A percentile compares a stretch with the other conserved stretches of the same genome.
Conservation (phyloP, 2,113 vertebrate species). For the Rhinogobius similis region DNA sequence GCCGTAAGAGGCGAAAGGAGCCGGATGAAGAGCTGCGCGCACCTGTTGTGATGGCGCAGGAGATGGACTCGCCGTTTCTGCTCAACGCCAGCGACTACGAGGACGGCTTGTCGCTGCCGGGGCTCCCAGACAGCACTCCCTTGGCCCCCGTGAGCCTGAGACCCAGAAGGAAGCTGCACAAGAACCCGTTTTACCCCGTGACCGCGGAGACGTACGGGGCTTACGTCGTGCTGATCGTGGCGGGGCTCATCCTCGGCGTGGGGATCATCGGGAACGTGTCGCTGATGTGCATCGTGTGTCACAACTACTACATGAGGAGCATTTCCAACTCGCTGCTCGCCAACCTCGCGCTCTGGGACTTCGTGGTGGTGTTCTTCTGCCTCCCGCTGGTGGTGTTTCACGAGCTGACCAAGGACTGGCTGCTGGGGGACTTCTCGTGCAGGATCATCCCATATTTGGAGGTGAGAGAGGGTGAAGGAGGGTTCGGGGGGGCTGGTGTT, state of each 20-base stretch:
- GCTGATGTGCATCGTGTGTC: slow-evolving; percentile 96
- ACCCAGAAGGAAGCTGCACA: slow-evolving; percentile 69
- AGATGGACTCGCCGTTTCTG: slow-evolving; percentile 61
- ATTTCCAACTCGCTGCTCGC: slow-evolving; percentile 96
- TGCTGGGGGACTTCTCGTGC: slow-evolving; percentile 94
- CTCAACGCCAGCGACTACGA: slow-evolving; percentile 55
- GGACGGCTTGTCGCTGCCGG: slow-evolving; percentile 49
- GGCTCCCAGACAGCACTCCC: slow-evolving; percentile 55
- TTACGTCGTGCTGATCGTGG: slow-evolving; percentile 84
- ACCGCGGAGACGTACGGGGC: slow-evolving; percentile 87
- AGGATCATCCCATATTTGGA: slow-evolving; percentile 96
- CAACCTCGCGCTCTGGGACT: slow-evolving; percentile 97
- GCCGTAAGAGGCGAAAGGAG: slow-evolving; percentile 9
- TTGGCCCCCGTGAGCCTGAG: slow-evolving; percentile 58
- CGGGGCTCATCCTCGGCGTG: slow-evolving; percentile 86
- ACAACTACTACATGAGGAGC: slow-evolving; percentile 98
- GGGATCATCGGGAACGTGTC: slow-evolving; percentile 93
- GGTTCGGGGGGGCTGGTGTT: neutral
- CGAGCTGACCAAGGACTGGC: slow-evolving; percentile 92
- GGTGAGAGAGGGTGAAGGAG: slow-evolving; percentile 78
- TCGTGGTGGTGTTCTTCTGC: slow-evolving; percentile 93
- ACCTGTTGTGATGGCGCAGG: slow-evolving; percentile 79
- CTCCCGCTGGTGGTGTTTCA: slow-evolving; percentile 94
- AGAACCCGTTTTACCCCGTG: slow-evolving; percentile 92
- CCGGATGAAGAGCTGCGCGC: slow-evolving; percentile 9